These are phyloP conservation scores for Pygoscelis antarcticus DNA, from an alignment of 2,113 vertebrate genomes.

Conservation along the genomic window DNA sequence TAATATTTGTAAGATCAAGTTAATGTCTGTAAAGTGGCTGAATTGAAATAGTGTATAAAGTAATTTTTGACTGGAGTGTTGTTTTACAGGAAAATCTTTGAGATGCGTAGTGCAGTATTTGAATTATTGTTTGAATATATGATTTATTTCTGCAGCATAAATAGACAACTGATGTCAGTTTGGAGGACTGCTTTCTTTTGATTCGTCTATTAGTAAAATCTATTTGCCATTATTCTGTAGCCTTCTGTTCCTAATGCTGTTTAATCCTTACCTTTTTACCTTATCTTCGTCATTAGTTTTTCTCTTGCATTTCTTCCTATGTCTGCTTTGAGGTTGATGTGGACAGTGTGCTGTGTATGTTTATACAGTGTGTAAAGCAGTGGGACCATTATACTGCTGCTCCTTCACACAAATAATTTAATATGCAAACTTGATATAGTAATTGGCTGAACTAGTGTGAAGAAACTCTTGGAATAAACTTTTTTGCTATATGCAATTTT, in stretches of 20 bases:
- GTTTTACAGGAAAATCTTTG: not conserved
- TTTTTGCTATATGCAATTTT: not conserved
- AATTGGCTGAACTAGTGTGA: not conserved
- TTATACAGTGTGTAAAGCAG: not conserved
- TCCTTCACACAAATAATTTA: not conserved
- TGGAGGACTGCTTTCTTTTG: not conserved
- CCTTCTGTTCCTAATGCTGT: not conserved
- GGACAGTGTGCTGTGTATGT: not conserved
- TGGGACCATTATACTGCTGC: not conserved
- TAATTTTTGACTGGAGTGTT: not conserved
- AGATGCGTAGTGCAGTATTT: not conserved
- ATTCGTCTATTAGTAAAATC: not conserved
- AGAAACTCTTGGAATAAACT: not conserved
- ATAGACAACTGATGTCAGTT: not conserved
- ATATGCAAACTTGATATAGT: not conserved
- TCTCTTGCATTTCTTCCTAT: not conserved
- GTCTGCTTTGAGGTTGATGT: not conserved
- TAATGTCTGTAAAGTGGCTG: not conserved
- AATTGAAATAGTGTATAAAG: not conserved
- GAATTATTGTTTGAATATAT: not conserved
- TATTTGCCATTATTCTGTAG: not conserved
- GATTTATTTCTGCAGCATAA: not conserved
- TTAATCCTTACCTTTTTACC: not conserved
- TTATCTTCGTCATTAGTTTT: not conserved
- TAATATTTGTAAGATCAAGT: not conserved